Evolutionary conservation across 2,888 invertebrate species (phyloP).

Genomic region (Noctua pronuba): DNA sequence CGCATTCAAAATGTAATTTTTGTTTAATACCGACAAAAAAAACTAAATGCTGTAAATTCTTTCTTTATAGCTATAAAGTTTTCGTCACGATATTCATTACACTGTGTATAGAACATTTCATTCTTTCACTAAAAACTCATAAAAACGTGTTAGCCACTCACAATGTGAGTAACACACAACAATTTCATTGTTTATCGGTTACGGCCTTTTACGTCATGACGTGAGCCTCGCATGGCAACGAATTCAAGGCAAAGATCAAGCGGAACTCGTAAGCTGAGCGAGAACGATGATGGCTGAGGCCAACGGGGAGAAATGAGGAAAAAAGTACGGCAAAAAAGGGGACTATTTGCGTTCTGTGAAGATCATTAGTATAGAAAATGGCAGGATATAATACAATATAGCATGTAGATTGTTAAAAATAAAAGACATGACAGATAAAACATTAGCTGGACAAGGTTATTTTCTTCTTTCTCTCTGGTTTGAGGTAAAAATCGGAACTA

Average conservation of each 20-base stretch:
- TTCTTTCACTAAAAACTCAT: slow-evolving; percentile 26
- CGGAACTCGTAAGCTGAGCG: slow-evolving; percentile 16
- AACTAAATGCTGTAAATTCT: not conserved
- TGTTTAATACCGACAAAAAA: not conserved
- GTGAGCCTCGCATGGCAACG: slow-evolving; percentile 48
- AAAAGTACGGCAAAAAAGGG: not conserved
- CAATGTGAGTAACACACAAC: slow-evolving; percentile 20
- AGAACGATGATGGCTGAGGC: slow-evolving; percentile 25
- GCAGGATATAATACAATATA: not conserved
- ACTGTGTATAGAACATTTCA: not conserved
- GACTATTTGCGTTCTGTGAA: slow-evolving; percentile 14
- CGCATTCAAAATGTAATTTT: not conserved
- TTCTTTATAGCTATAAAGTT: too few species aligned
- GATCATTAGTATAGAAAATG: not conserved
- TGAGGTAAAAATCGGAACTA: not conserved
- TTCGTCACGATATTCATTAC: not conserved
- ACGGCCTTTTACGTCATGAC: slow-evolving; percentile 40
- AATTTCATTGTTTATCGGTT: slow-evolving; percentile 39
- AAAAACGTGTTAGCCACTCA: slow-evolving; percentile 11
- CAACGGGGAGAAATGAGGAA: slow-evolving; percentile 10
- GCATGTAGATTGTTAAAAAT: not conserved
- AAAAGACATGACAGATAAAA: not conserved
- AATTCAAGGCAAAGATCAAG: slow-evolving; percentile 56
- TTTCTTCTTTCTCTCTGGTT: not conserved
- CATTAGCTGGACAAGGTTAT: too few species aligned